These are phyloP conservation scores for Mixornis gularis DNA, from an alignment of 2,113 vertebrate species.

Conservation along the genomic window DNA sequence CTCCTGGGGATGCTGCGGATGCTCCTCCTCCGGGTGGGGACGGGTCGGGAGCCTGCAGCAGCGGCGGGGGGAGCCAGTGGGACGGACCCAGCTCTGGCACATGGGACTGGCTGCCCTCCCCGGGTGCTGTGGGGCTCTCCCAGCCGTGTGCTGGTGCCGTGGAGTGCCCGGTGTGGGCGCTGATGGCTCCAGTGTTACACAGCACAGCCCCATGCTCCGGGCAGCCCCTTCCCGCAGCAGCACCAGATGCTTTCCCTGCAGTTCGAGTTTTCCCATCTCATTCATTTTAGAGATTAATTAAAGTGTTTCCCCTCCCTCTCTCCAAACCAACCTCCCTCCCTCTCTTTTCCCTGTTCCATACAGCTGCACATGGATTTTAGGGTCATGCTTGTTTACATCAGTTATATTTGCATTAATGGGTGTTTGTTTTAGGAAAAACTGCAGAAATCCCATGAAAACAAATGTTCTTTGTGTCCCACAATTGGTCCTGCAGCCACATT, in stretches of 20 bases:
- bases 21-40: not conserved
- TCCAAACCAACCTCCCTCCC: not conserved
- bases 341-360: not conserved
- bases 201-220: fast-evolving
- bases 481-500: fast-evolving
- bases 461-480: not conserved
- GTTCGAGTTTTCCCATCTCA: not conserved
- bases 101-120: not conserved
- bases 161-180: not conserved
- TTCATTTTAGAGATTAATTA: constrained; percentile 8
- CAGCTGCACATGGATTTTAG: constrained; percentile 40
- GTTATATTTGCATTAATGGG: not conserved
- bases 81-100: not conserved
- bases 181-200: fast-evolving
- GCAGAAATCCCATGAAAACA: not conserved
- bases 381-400: constrained; percentile 17
- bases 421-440: not conserved
- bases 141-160: fast-evolving
- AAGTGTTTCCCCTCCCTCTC: not conserved
- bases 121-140: fast-evolving
- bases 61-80: not conserved
- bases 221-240: not conserved
- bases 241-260: not conserved
- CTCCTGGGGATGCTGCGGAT: fast-evolving
- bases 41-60: fast-evolving